These are phyloP conservation scores for Sebastes steindachneri DNA, from an alignment of 2,797 vertebrate species.

Conservation along the genomic window DNA sequence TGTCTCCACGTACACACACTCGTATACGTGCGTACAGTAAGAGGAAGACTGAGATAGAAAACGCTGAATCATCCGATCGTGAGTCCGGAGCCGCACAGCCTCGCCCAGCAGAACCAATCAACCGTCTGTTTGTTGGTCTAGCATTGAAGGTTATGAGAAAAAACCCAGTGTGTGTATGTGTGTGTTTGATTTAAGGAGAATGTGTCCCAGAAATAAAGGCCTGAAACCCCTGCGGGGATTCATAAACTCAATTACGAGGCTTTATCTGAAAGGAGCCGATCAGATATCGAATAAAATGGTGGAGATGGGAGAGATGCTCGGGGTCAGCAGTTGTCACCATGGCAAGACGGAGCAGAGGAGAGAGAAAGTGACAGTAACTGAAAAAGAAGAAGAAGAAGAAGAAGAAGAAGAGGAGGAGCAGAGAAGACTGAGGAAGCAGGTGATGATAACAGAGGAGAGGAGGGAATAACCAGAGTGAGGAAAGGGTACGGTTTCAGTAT, in stretches of 20 bases:
- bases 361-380: background rate
- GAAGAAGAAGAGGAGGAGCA: background rate
- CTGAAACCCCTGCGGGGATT: conserved; percentile 56
- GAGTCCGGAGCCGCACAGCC: background rate
- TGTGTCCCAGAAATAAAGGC: conserved; percentile 57
- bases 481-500: background rate
- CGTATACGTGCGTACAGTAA: background rate
- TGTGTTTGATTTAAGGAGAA: conserved; percentile 45
- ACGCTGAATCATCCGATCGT: conserved; percentile 38
- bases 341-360: conserved; percentile 31
- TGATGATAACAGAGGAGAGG: background rate
- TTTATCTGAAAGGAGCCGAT: conserved; percentile 63
- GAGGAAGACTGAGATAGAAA: conserved; percentile 3
- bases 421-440: background rate
- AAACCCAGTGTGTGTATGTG: background rate
- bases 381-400: background rate
- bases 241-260: conserved; percentile 70
- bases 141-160: conserved; percentile 51
- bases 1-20: background rate
- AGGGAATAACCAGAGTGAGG: background rate
- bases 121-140: conserved; percentile 47
- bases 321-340: conserved; percentile 62
- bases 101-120: conserved; percentile 37
- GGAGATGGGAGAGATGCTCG: conserved; percentile 51
- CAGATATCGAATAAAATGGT: conserved; percentile 63